Evolutionary conservation across 2,888 invertebrate genomes (phyloP).

Genomic region (Zygothrica quintamaculata): DNA sequence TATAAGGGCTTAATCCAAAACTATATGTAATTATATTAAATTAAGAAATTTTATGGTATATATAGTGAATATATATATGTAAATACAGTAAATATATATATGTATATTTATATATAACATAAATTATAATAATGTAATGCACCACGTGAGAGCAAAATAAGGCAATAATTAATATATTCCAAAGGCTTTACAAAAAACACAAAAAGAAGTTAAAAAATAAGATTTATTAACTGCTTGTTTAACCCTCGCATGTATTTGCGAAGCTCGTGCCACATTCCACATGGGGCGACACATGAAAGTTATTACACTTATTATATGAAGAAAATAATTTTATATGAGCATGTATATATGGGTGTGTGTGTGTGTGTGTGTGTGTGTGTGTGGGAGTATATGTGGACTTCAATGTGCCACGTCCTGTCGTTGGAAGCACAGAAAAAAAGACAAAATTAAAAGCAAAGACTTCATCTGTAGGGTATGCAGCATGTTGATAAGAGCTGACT

Average conservation of each 20-base stretch:
- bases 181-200: too few relatives aligned
- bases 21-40: too few relatives aligned
- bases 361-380: constrained; percentile 5
- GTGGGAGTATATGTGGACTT: constrained; percentile 5
- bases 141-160: too few relatives aligned
- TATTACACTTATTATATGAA: constrained; percentile 80
- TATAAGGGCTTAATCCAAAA: too few relatives aligned
- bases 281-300: constrained; percentile 75
- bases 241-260: constrained; percentile 42
- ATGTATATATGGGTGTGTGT: constrained; percentile 12
- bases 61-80: too few relatives aligned
- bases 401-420: constrained; percentile 30
- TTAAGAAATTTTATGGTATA: too few relatives aligned
- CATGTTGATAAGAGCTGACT: constrained; percentile 70
- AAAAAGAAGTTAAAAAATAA: not conserved
- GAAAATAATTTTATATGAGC: constrained; percentile 74
- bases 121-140: too few relatives aligned
- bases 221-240: not conserved
- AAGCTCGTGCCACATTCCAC: constrained; percentile 45
- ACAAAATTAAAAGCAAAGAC: constrained; percentile 77
- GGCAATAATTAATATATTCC: too few relatives aligned
- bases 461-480: constrained; percentile 77
- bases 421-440: constrained; percentile 33
- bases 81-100: too few relatives aligned
- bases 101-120: too few relatives aligned